These are phyloP conservation scores for Bombus haemorrhoidalis DNA, from an alignment of 1,140 invertebrate genomes.

Conservation along the genomic window DNA sequence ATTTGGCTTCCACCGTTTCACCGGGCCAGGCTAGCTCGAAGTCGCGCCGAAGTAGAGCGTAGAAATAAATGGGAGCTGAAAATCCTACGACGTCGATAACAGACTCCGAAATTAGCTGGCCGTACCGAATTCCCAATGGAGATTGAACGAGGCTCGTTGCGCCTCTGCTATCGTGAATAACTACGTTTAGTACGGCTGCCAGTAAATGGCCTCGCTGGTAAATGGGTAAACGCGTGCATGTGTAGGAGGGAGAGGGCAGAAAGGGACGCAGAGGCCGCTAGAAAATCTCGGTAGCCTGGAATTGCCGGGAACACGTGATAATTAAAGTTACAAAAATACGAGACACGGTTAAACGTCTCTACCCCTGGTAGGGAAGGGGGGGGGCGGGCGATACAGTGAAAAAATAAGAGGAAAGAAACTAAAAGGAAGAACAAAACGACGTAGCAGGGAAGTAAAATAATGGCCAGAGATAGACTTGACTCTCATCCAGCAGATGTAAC, in stretches of 20 bases:
- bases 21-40: background rate
- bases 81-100: constrained; percentile 71
- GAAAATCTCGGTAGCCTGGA: constrained; percentile 66
- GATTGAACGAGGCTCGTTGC: constrained; percentile 67
- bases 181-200: constrained; percentile 66
- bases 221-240: constrained; percentile 46
- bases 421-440: background rate
- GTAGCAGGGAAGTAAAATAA: background rate
- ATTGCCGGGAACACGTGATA: constrained; percentile 66
- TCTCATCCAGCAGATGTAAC: constrained; percentile 23
- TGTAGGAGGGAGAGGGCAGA: background rate
- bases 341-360: background rate
- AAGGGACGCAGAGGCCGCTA: background rate
- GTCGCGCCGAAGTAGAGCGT: constrained; percentile 36
- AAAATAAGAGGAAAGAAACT: background rate
- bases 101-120: constrained; percentile 69
- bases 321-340: constrained; percentile 70
- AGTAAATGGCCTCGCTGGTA: constrained; percentile 63
- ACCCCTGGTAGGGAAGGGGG: background rate
- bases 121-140: constrained; percentile 70
- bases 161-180: constrained; percentile 69
- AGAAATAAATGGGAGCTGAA: constrained; percentile 67
- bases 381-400: background rate
- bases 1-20: constrained; percentile 1
- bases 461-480: constrained; percentile 26